These are phyloP conservation scores for Hoplostethus mediterraneus DNA, from an alignment of 2,797 vertebrate genomes.

Conservation along the genomic window DNA sequence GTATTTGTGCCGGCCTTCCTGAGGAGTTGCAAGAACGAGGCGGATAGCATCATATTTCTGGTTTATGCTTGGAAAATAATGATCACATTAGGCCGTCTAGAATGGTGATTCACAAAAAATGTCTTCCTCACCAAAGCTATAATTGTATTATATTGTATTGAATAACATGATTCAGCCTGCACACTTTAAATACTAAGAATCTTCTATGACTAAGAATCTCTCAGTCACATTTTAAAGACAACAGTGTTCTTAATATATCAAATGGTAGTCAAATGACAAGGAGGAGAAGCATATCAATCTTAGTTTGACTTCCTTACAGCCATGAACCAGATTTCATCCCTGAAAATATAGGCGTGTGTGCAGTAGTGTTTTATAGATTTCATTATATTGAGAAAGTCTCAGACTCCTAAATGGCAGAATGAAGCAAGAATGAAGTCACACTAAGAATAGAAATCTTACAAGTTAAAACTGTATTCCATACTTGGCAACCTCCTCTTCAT, in stretches of 20 bases:
- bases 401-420: slow-evolving; percentile 20
- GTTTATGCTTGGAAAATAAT: too few species aligned
- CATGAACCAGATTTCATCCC: background rate
- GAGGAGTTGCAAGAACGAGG: too few species aligned
- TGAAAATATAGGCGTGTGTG: background rate
- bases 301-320: background rate
- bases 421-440: slow-evolving; percentile 18
- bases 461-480: slow-evolving; percentile 49
- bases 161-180: slow-evolving; percentile 3
- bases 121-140: background rate
- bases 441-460: slow-evolving; percentile 65
- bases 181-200: too few species aligned
- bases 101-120: background rate
- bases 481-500: slow-evolving; percentile 67
- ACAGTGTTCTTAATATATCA: slow-evolving; percentile 1
- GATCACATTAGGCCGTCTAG: too few species aligned
- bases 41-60: too few species aligned
- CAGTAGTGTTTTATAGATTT: background rate
- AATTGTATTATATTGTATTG: background rate
- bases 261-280: slow-evolving; percentile 28
- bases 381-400: background rate
- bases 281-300: background rate
- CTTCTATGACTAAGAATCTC: background rate
- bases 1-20: too few species aligned
- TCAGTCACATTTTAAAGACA: slow-evolving; percentile 5